These are phyloP conservation scores for Plebejus argus DNA, from an alignment of 2,888 invertebrate genomes.

Conservation along the genomic window DNA sequence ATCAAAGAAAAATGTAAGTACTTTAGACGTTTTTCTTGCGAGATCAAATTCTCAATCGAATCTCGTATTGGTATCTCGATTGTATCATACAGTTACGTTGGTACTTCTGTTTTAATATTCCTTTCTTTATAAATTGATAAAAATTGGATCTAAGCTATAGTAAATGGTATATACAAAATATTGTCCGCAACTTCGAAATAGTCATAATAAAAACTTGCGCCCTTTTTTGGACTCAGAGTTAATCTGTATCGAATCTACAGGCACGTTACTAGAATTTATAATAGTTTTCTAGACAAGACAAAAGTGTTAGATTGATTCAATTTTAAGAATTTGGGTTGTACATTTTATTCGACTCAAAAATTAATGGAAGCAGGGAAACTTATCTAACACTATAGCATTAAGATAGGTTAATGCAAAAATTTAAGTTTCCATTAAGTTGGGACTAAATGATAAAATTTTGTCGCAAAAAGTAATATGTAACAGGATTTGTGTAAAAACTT, in stretches of 20 bases:
- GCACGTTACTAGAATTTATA: too few species aligned
- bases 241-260: too few species aligned
- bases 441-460: constrained; percentile 5
- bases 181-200: too few species aligned
- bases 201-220: too few species aligned
- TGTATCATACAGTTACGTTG: too few species aligned
- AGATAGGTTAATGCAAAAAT: constrained; percentile 4
- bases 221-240: too few species aligned
- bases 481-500: constrained; percentile 8
- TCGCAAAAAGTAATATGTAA: background rate
- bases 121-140: too few species aligned
- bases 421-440: constrained; percentile 8
- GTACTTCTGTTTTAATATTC: too few species aligned
- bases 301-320: too few species aligned
- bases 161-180: too few species aligned
- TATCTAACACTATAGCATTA: constrained; percentile 1
- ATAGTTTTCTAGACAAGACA: too few species aligned
- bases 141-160: too few species aligned
- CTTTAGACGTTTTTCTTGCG: background rate
- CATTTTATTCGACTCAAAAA: background rate
- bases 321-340: background rate
- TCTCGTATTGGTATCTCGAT: background rate
- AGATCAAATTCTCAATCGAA: background rate
- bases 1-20: background rate
- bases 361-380: background rate